Conservation (phyloP, 2,113 vertebrate species). For the Notiomystis cincta region DNA sequence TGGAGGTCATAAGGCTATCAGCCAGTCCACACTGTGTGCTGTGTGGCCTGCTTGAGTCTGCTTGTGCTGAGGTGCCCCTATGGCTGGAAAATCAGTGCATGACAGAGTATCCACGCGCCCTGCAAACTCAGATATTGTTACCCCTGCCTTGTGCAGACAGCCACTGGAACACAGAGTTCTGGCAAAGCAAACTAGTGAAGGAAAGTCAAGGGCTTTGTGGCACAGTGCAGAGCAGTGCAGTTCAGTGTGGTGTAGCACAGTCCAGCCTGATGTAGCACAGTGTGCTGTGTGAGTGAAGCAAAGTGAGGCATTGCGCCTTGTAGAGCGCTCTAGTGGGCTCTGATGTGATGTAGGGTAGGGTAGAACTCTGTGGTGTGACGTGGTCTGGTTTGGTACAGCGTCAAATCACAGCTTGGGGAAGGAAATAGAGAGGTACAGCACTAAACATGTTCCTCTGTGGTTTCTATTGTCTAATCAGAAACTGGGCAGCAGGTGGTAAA, state of each 20-base stretch:
- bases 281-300: accelerated
- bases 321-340: accelerated
- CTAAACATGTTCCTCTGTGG: background rate
- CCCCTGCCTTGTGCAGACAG: background rate
- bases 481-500: background rate
- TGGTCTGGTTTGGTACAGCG: background rate
- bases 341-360: accelerated
- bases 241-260: accelerated
- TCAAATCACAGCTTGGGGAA: background rate
- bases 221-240: accelerated
- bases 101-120: accelerated
- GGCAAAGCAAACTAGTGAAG: background rate
- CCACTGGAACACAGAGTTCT: background rate
- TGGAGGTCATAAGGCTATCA: background rate
- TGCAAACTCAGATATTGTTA: accelerated
- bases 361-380: background rate
- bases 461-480: background rate
- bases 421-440: background rate
- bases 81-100: background rate
- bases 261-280: too few relatives aligned
- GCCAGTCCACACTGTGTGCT: background rate
- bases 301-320: background rate
- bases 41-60: background rate
- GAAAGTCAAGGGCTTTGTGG: background rate
- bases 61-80: background rate